Evolutionary conservation across 2,888 invertebrate genomes (phyloP), one percentile per base, ranked within the genome.

Genomic region (Zele albiditarsus): DNA sequence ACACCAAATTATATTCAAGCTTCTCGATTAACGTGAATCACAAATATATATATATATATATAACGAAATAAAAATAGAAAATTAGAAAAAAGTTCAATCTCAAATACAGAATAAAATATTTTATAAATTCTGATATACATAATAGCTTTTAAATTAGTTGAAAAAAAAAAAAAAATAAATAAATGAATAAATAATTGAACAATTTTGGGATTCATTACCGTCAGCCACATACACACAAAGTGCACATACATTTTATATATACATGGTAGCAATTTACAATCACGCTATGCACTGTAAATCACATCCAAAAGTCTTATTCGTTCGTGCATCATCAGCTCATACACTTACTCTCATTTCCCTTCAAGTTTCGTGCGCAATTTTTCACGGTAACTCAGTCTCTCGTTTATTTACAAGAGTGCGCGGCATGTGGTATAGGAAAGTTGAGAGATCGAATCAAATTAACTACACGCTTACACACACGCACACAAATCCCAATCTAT

Each of bases 381-480:
- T 31, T 63, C 49, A 27, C 60, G 63, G 33, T 63, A 71, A 71
- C 49, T 49, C 62, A 20, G 49, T 20, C n/a, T 53, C 5, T 69
- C 20, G 58, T 60, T 42, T 42, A 60, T 60, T 63, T 49, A 71
- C 31, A 62, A 53, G 20, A 8, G 23, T 20, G 23, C 8, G 53
- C 53, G 20, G 27, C 28, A 27, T 46, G 60, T 27, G 46, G 60
- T 28, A 31, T 25, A 31, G 23, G 38, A 62, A 77, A 77, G 78
- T 78, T 81, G 80, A 82, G 78, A 78, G 80, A 83, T 82, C 78
- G 81, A 76, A 73, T 80, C 76, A 80, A 81, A 82, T 82, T 82
- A 82, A 80, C 80, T 66, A 80, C 78, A 81, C 80, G 80, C 81
- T 82, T 74, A 75, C 62, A 63, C 46, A 63, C n/a, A 46, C 14